phyloP scores from a whole-genome alignment of 2,797 vertebrate species.

The Cyclopterus lumpus region DNA sequence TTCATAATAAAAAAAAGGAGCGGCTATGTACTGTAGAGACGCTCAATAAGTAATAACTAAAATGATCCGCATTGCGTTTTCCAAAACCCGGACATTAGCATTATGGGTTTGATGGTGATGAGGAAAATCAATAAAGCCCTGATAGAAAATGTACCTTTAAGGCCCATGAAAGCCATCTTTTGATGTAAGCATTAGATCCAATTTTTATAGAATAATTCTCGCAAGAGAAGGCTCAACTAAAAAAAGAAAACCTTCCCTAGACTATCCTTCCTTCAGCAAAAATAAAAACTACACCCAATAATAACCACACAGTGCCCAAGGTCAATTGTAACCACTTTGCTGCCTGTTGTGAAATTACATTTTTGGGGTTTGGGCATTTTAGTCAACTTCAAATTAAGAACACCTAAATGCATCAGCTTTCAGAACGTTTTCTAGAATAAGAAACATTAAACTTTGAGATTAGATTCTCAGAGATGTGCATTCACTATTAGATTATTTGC shows the following conservation, averaged over 20 bases:
- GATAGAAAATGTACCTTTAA: neutral
- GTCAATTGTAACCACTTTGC: constrained; percentile 18
- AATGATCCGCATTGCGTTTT: neutral
- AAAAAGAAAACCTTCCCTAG: neutral
- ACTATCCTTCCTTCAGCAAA: neutral
- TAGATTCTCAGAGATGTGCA: constrained; percentile 24
- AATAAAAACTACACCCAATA: neutral
- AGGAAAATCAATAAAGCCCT: neutral
- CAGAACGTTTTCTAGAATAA: constrained; percentile 12
- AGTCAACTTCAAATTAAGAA: constrained; percentile 35
- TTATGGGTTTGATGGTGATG: neutral
- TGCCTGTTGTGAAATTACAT: constrained; percentile 11
- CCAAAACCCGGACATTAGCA: neutral
- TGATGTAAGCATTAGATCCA: neutral
- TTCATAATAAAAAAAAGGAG: neutral
- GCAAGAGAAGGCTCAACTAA: neutral
- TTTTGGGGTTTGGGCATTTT: constrained; percentile 52
- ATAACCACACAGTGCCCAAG: neutral
- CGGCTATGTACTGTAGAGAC: neutral
- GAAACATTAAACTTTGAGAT: constrained; percentile 5
- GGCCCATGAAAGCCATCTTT: neutral
- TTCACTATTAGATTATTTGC: constrained; percentile 35
- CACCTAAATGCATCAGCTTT: neutral
- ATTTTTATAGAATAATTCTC: neutral
- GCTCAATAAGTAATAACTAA: neutral